These are phyloP conservation scores for Hyposmocoma kahamanoa DNA, from an alignment of 1,140 invertebrate genomes.

Conservation along the genomic window DNA sequence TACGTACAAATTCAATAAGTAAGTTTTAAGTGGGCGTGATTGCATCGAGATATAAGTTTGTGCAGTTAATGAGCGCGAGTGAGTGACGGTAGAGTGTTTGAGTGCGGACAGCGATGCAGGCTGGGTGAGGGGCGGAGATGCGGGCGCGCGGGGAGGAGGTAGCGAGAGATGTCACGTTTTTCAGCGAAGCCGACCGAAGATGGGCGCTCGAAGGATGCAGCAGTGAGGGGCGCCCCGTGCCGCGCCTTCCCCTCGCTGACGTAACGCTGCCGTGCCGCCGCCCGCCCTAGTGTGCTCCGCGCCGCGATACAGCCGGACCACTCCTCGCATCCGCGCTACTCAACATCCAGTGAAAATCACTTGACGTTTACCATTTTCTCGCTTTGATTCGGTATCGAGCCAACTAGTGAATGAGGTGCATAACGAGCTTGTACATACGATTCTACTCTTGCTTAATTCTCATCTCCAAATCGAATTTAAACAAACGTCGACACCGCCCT, in stretches of 20 bases:
- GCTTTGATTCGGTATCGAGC: constrained; percentile 37
- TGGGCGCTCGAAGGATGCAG: constrained; percentile 60
- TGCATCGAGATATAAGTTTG: constrained; percentile 28
- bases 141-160: constrained; percentile 17
- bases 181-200: constrained; percentile 43
- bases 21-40: background rate
- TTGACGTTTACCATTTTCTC: constrained; percentile 57
- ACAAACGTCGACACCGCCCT: constrained; percentile 38
- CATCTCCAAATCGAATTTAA: constrained; percentile 21
- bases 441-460: too few relatives aligned
- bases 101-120: constrained; percentile 17
- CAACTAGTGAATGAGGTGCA: constrained; percentile 54
- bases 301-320: constrained; percentile 55
- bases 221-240: constrained; percentile 47
- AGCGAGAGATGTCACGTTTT: constrained; percentile 20
- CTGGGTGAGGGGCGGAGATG: background rate
- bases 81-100: constrained; percentile 21
- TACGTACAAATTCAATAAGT: too few relatives aligned
- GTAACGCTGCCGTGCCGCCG: constrained; percentile 63
- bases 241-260: constrained; percentile 51
- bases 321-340: constrained; percentile 44
- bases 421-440: constrained; percentile 37
- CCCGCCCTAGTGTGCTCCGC: constrained; percentile 71
- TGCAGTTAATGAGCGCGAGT: constrained; percentile 35
- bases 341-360: constrained; percentile 54